Base-by-base conservation (phyloP, 2,888 invertebrate species). In the Monopis laevigella region DNA sequence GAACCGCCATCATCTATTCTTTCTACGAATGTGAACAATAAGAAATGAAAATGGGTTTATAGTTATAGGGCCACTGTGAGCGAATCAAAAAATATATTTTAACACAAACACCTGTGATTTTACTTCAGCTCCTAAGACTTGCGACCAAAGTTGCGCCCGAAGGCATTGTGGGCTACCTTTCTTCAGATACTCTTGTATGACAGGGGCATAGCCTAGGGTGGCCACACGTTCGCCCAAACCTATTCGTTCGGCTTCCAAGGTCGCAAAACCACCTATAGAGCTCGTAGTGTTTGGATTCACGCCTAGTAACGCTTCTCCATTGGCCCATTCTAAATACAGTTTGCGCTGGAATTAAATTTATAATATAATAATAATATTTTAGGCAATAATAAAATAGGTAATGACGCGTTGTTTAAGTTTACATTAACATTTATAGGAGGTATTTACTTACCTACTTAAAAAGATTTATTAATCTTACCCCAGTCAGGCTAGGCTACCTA, bases 141-240 rank as follows among this genome's bases (percentile, higher is more conserved):
- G 88, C 0, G 90, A 84, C 96, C 97, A 98, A 1, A 97, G 82
- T 46, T 84, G 85, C 0, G 92, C 92, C 10, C 98, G 82, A 30
- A 93, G 80, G 46, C 85, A 82, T 49, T 89, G 85, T 0, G 94
- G 93, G 52, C 90, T 90, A 11, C 94, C 93, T 49, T 87, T 86
- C 74, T 96, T 96, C 8, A 95, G 74, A 64, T 89, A 93, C 72
- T 97, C 96, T 65, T 96, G 94, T 27, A 93, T 90, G 24, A 95
- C 82, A 0, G 96, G 94, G 0, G 94, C 91, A 61, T 94, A 92
- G 48, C 90, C 89, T 35, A 88, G 85, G 12, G 84, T 83, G 10
- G 93, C 70, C 11, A 96, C 91, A 49, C 88, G 84, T 56, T 90
- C 89, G 2, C 93, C 93, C n/a, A 92, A 73, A 13, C 82, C 67